Evolutionary conservation across 2,113 vertebrate species (phyloP), one percentile per base, ranked within the genome.

Genomic region (Actenoides lindsayi): DNA sequence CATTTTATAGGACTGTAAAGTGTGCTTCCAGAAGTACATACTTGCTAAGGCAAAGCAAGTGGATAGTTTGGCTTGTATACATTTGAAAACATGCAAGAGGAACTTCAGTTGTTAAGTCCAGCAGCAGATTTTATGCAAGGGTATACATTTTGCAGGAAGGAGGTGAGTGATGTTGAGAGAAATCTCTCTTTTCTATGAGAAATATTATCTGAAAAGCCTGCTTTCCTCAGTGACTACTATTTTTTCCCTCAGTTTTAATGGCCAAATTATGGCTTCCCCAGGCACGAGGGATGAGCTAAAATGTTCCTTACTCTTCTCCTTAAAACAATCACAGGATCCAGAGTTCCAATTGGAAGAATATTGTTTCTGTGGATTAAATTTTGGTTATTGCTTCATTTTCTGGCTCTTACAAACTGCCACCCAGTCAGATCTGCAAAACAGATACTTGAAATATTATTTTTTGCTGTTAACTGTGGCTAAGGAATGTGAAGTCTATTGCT

Each of bases 361-460:
- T 16, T 46, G 19, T 87, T 95, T 88, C 19, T 70, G 24, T 46
- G 28, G 17, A 48, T 69, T 63, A 81, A 69, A 80, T 83, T 95
- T 78, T 50, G 67, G 21, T 84, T 87, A 57, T n/a, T 5, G 2
- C 70, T 41, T 73, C 31, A n/a, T 74, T 82, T 88, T 70, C 35
- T 86, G 25, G 1, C 9, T 78, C 18, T 48, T 94, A 23, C 27
- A 86, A 82, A 64, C 28, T 92, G 70, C 50, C 46, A 63, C 28
- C 8, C 27, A 86, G 35, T 67, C 67, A 46, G 53, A 78, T 74
- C 57, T 90, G 44, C 35, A 83, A 91, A 95, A 84, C 11, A 16
- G 20, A 51, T 94, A 87, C 70, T 42, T 87, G 42, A 87, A 95
- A 82, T 73, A 75, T 48, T 89, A 75, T 91, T 94, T 91, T 91